Conservation (phyloP, 2,113 vertebrate genomes). For the Garra rufa region DNA sequence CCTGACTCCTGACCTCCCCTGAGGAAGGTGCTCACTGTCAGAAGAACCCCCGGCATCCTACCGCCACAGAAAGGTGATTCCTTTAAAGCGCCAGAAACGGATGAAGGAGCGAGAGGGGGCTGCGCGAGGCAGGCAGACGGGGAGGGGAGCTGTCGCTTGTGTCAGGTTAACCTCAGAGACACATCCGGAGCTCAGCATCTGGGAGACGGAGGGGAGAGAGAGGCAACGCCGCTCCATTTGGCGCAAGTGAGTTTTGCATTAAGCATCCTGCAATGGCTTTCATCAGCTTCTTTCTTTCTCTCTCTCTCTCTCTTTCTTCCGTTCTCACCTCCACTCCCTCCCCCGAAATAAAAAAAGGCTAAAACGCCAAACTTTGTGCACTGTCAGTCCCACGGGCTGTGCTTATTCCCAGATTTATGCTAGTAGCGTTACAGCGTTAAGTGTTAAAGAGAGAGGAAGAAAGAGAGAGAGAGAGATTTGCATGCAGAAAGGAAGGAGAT, state of each 20-base stretch:
- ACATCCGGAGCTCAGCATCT: conserved; percentile 56
- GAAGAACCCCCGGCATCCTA: conserved; percentile 72
- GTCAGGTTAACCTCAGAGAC: conserved; percentile 62
- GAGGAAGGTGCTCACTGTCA: conserved; percentile 90
- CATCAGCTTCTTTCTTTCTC: conserved; percentile 13
- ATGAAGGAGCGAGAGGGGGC: conserved; percentile 46
- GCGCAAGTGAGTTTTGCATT: conserved; percentile 50
- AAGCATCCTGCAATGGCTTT: conserved; percentile 60
- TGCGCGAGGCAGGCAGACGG: conserved; percentile 15
- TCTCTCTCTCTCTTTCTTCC: conserved; percentile 2
- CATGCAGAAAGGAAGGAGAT: conserved; percentile 40
- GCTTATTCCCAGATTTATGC: conserved; percentile 69
- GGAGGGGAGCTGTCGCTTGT: conserved; percentile 53
- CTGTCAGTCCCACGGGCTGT: conserved; percentile 63
- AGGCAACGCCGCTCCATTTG: conserved; percentile 45
- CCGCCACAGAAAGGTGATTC: conserved; percentile 58
- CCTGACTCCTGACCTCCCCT: conserved; percentile 93
- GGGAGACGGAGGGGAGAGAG: conserved; percentile 56
- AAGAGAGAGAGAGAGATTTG: conserved; percentile 32
- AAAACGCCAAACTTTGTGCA: conserved; percentile 55
- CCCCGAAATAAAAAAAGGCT: conserved; percentile 55
- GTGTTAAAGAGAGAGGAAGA: conserved; percentile 49
- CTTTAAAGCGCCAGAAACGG: conserved; percentile 58
- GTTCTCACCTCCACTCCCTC: neutral
- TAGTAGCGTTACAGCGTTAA: conserved; percentile 34